These are phyloP conservation scores for Glyphotaelius pellucidus DNA, from an alignment of 2,888 invertebrate genomes.

Conservation along the genomic window DNA sequence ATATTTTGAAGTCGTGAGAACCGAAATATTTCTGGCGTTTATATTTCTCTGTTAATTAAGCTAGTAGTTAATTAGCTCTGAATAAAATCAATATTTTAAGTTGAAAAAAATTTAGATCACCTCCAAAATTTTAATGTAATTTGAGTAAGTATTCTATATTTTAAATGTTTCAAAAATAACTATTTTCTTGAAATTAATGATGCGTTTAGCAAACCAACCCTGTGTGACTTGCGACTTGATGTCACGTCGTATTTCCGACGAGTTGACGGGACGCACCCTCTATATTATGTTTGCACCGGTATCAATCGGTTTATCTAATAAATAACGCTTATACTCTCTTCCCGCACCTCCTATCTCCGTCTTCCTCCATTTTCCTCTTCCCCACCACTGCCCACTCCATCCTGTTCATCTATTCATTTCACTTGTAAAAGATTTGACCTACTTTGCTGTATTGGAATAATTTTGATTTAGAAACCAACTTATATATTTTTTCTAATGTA, in stretches of 20 bases:
- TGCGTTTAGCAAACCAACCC: not conserved
- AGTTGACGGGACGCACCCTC: slow-evolving; percentile 43
- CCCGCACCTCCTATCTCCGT: not conserved
- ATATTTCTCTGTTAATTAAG: too few species aligned
- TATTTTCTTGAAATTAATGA: not conserved
- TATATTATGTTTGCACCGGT: slow-evolving; percentile 47
- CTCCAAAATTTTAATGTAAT: not conserved
- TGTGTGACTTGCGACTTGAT: slow-evolving; percentile 20
- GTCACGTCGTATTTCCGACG: slow-evolving; percentile 45
- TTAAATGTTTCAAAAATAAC: not conserved
- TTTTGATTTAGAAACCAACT: not conserved
- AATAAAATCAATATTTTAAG: not conserved
- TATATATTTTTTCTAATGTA: not conserved
- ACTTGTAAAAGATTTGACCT: not conserved
- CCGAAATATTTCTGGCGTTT: too few species aligned
- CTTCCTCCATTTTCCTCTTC: not conserved
- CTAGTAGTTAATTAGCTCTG: too few species aligned
- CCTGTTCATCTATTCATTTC: not conserved
- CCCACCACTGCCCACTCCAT: not conserved
- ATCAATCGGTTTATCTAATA: slow-evolving; percentile 50
- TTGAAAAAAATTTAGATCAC: not conserved
- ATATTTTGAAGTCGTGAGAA: too few species aligned
- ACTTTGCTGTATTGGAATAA: not conserved
- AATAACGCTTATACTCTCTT: slow-evolving; percentile 45
- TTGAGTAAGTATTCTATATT: too few species aligned